A percentile compares a stretch with the other conserved stretches of the same genome.
These are phyloP conservation scores for Drosophila arawakana DNA, from an alignment of 1,140 invertebrate species.

Conservation along the genomic window DNA sequence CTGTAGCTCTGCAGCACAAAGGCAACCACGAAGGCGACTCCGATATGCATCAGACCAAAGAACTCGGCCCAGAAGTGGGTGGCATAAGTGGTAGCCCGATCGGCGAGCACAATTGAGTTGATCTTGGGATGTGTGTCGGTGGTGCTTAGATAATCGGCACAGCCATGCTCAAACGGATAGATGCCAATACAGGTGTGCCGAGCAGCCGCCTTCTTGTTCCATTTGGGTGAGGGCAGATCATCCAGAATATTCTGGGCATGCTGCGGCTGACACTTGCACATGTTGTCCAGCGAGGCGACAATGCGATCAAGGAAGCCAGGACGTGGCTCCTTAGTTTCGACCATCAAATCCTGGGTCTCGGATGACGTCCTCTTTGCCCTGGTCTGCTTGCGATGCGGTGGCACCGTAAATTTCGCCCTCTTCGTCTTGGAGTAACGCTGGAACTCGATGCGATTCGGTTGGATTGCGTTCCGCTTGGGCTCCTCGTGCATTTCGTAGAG, in stretches of 20 bases:
- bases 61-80: constrained; percentile 89
- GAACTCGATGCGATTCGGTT: constrained; percentile 75
- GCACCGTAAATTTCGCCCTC: constrained; percentile 31
- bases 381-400: constrained; percentile 16
- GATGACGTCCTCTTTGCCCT: constrained; percentile 15
- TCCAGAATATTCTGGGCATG: constrained; percentile 53
- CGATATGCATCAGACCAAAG: constrained; percentile 87
- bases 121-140: constrained; percentile 87
- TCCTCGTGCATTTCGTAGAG: constrained; percentile 72
- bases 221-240: constrained; percentile 66
- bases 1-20: constrained; percentile 86
- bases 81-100: constrained; percentile 86
- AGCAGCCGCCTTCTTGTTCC: constrained; percentile 61
- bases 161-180: constrained; percentile 89
- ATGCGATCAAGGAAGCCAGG: constrained; percentile 53
- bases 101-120: constrained; percentile 86
- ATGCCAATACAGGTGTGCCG: constrained; percentile 85
- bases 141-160: constrained; percentile 87
- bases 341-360: neutral
- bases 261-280: constrained; percentile 63
- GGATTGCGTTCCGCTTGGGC: constrained; percentile 36
- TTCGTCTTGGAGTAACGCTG: constrained; percentile 66
- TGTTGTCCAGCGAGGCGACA: constrained; percentile 66
- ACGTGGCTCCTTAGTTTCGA: neutral
- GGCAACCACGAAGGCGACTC: constrained; percentile 86